Evolutionary conservation across 2,888 invertebrate genomes (phyloP), one percentile per base, ranked within the genome.

Genomic region (Sarcophaga subvicina): DNA sequence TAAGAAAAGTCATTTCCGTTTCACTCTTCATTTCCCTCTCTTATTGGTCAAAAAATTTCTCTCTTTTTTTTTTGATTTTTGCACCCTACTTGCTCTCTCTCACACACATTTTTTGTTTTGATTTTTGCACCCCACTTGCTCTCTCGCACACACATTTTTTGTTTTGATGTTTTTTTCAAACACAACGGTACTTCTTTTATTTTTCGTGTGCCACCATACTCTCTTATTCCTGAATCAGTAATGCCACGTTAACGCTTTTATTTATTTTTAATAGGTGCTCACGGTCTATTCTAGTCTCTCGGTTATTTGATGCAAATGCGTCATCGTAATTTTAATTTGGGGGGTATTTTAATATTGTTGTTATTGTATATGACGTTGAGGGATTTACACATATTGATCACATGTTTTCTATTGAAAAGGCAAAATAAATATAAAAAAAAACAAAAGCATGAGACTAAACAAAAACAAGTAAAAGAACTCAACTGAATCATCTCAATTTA

Each of bases 1-100:
- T 37, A 64, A 70, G 47, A 75, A 71, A 27, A 17, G 17, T 60
- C 59, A 69, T 80, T 83, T 80, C 86, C 86, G 86, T 59, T 83
- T 59, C 20, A 69, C 54, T 69, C 63, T 63, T 37, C 22, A 3
- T 62, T 49, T 84, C 72, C 20, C 25, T 25, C 17, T 60, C 2
- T 8, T 10, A 37, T 37, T 37, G 0, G 37, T 37, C 10, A 37
- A 37, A 2, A 37, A 2, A 37, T 10, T 22, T 59, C 76, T 66
- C 37, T 69, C 47, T 37, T 0, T 4, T 5, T 27, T 5, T 64
- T 37, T 37, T 2, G 10, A 2, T 37, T 37, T 37, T 37, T 8
- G 37, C 37, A 37, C 37, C 8, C 37, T 0, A 37, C 10, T 37
- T 37, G 37, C 37, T 37, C 37, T 37, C 47, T 63, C 27, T 11